Base-by-base conservation (phyloP, 2,888 invertebrate species). In the Exephanes ischioxanthus region DNA sequence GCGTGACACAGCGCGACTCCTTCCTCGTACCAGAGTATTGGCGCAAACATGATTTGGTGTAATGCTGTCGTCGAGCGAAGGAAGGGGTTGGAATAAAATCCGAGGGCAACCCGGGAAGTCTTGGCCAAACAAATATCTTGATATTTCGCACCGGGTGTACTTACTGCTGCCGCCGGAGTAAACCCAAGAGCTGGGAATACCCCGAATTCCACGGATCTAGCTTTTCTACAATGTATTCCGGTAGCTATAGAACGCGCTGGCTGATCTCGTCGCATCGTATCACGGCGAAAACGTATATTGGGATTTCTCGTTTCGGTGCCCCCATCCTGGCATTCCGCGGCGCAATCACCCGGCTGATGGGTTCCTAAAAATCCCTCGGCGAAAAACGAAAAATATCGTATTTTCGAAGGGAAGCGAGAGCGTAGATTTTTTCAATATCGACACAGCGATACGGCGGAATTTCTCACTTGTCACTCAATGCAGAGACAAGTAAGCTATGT, bases 21-120 rank as follows among this genome's bases (percentile, higher is more conserved):
- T 58, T 51, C 66, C 66, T 71, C 71, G 16, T 71, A 22, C 70
- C 68, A 26, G 55, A 61, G 61, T 71, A 93, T 90, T 90, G 89
- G 89, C 87, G 89, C 90, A 91, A 92, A 91, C 90, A 91, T 89
- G 91, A 93, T 91, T 91, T 91, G 84, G 89, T 89, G 90, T 91
- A 92, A 92, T 82, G 83, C 55, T 72, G 68, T n/a, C 19, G 71
- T 37, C 67, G 30, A 75, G 68, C 68, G 33, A 7, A 63, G 67
- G 45, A 70, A 75, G 67, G 66, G 72, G 77, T 83, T 77, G 87
- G 80, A 89, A 91, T 91, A 90, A 92, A 92, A 91, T 89, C 77
- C 83, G 73, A 75, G 73, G 84, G 81, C 80, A 75, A 78, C 87
- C 55, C 19, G 26, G 55, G 30, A 58, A 26, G 22, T 58, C 53